These are phyloP conservation scores for Macroglossus sobrinus DNA, from an alignment of 2,113 vertebrate genomes.

Conservation along the genomic window DNA sequence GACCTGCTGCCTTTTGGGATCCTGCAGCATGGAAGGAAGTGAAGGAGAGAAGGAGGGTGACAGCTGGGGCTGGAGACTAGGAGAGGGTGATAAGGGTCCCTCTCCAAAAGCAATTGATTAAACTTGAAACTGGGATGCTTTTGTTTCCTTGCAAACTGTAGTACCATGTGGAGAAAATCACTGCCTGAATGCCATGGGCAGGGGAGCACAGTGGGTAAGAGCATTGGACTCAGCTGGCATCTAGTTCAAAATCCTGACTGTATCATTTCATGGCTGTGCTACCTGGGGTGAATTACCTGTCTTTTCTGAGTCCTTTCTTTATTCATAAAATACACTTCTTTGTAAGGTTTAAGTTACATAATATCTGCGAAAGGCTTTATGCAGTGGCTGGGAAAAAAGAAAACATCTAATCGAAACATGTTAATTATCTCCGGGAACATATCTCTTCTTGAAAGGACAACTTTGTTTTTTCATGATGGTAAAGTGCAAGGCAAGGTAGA, in stretches of 20 bases:
- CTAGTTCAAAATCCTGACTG: neutral
- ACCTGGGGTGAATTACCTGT: neutral
- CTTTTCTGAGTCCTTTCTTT: neutral
- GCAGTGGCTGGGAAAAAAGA: neutral
- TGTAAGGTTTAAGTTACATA: neutral
- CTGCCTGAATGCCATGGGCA: accelerated
- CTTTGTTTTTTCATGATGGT: neutral
- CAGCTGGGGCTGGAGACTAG: neutral
- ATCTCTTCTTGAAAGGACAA: neutral
- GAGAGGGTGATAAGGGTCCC: neutral
- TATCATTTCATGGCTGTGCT: neutral
- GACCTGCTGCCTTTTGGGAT: neutral
- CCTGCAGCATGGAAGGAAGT: neutral
- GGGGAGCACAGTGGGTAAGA: neutral
- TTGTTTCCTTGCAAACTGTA: neutral
- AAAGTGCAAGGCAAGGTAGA: neutral
- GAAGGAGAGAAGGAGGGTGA: neutral
- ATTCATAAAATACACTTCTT: neutral
- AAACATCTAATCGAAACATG: neutral
- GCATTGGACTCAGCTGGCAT: accelerated
- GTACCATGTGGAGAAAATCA: neutral
- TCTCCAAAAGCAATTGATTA: neutral
- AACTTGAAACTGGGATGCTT: neutral
- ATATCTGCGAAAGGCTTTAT: neutral
- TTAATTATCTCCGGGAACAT: neutral